Evolutionary conservation across 2,797 vertebrate species (phyloP), one percentile per base, ranked within the genome.

Genomic region (Crocidura indochinensis): DNA sequence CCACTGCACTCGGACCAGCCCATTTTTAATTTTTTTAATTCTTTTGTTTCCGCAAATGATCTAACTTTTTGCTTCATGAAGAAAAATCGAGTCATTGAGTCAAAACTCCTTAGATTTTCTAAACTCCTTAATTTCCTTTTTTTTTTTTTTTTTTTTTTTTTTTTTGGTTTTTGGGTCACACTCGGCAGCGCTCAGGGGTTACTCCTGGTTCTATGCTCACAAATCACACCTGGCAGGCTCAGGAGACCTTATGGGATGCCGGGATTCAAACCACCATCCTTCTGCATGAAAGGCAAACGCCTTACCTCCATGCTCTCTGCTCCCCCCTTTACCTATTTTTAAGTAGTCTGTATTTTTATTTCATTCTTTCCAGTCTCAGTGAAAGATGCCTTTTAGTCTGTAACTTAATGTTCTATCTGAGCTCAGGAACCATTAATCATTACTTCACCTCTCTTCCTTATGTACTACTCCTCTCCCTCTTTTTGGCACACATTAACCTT

Each of bases 381-480:
- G 49, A 27, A 87, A 72, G 31, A 69, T 46, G 44, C 65, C 22
- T 14, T n/a, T 79, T 47, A 38, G 60, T 71, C 27, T 60, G 62
- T 19, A 27, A 9, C 5, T 88, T 88, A 72, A 79, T 31, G 44
- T 88, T 79, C 67, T 27, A 64, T 20, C 22, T 60, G 22, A 72
- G 53, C 38, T 62, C 38, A 47, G 51, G 44, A 71, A 46, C 19
- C 65, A 71, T 47, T 88, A 78, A 78, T 62, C 38, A 49, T 88
- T 51, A 47, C 9, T 87, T 88, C 65, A 60, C 20, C 78, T 83
- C 71, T 81, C 77, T 79, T 88, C 22, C 76, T 80, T 74, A 46
- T 81, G 69, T 53, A 75, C 69, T 24, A 46, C 44, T 75, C 49
- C 49, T 82, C 73, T 49, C 24, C 49, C 60, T 10, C 10, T 19